phyloP scores from a whole-genome alignment of 1,140 invertebrate species.

The Dryas iulia region DNA sequence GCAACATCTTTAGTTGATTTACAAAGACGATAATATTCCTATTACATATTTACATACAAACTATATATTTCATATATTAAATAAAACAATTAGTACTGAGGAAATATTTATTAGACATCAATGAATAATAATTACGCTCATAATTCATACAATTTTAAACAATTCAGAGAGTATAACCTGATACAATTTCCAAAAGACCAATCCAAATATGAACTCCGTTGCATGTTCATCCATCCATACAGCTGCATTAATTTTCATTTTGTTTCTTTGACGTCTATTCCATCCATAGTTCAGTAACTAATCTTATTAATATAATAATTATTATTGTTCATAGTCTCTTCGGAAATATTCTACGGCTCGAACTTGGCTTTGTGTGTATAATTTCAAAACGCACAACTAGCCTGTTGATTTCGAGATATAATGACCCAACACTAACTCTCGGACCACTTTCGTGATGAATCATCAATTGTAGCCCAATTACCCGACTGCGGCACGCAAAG shows the following conservation, averaged over 20 bases:
- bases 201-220: conserved; percentile 10
- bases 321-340: conserved; percentile 17
- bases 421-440: conserved; percentile 7
- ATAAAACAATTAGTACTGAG: conserved; percentile 29
- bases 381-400: conserved; percentile 7
- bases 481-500: conserved; percentile 25
- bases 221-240: background rate
- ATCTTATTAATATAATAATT: conserved; percentile 10
- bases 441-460: conserved; percentile 11
- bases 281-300: conserved; percentile 7
- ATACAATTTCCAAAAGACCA: conserved; percentile 23
- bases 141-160: conserved; percentile 34
- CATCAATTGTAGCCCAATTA: conserved; percentile 24
- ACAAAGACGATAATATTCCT: too few relatives aligned
- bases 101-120: conserved; percentile 70
- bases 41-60: too few relatives aligned
- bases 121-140: conserved; percentile 39
- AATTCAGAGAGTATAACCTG: conserved; percentile 37
- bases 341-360: conserved; percentile 6
- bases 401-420: conserved; percentile 7
- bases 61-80: background rate
- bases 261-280: conserved; percentile 6
- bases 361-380: conserved; percentile 10
- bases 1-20: too few relatives aligned
- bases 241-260: background rate